phyloP scores from a whole-genome alignment of 2,888 invertebrate genomes.

The Eristalis tenax region DNA sequence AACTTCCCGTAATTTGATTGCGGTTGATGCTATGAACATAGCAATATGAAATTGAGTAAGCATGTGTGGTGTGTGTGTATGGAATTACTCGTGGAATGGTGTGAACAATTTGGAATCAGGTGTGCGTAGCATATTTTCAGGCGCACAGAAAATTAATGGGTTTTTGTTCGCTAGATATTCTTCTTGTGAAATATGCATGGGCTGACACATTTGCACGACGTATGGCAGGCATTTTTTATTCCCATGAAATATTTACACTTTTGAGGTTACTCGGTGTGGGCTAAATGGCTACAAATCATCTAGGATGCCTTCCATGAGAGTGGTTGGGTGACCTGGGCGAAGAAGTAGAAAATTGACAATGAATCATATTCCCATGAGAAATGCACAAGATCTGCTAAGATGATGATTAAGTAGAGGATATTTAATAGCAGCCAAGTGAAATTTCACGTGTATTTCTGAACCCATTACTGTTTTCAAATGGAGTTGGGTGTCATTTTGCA shows the following conservation, averaged over 20 bases:
- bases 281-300: conserved; percentile 23
- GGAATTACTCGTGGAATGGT: conserved; percentile 13
- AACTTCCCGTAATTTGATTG: neutral
- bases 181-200: conserved; percentile 21
- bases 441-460: neutral
- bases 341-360: neutral
- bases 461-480: neutral
- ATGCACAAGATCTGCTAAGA: neutral
- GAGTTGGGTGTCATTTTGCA: too few relatives aligned
- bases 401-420: neutral
- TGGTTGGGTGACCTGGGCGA: neutral
- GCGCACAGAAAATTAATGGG: conserved; percentile 14
- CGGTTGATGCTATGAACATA: too few relatives aligned
- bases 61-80: neutral
- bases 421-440: neutral
- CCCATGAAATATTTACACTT: conserved; percentile 10
- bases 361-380: neutral
- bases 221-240: neutral
- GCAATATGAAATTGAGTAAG: conserved; percentile 11
- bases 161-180: conserved; percentile 6
- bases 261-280: conserved; percentile 10
- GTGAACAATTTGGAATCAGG: conserved; percentile 11
- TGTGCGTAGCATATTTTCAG: neutral
- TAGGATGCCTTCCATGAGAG: neutral
- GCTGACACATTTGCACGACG: neutral